Percentiles rank a stretch among this genome's conserved stretches.
Evolutionary conservation across 2,888 invertebrate species (phyloP).

Genomic region (Calliphora vomitoria): DNA sequence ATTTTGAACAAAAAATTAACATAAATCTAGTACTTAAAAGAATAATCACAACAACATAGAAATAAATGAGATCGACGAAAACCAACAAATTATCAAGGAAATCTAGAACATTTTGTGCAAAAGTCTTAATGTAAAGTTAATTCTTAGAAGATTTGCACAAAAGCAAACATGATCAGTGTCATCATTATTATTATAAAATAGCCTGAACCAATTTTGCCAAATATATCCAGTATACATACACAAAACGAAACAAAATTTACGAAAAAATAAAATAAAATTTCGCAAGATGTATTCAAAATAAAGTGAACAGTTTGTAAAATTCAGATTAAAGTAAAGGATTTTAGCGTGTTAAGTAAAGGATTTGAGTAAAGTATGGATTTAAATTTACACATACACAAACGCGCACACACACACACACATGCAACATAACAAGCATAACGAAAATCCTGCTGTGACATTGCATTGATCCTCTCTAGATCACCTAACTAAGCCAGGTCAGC

Average conservation of each 20-base stretch:
- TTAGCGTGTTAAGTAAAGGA: slow-evolving; percentile 58
- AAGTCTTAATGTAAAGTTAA: slow-evolving; percentile 49
- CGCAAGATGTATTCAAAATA: slow-evolving; percentile 34
- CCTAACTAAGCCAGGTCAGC: slow-evolving; percentile 20
- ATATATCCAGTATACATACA: background rate
- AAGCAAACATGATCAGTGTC: slow-evolving; percentile 13
- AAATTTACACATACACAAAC: too few species aligned
- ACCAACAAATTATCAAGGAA: background rate
- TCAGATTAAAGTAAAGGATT: slow-evolving; percentile 63
- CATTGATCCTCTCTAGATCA: slow-evolving; percentile 14
- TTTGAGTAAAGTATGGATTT: slow-evolving; percentile 48
- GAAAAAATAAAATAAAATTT: too few species aligned
- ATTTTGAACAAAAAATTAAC: background rate
- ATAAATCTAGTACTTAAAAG: slow-evolving; percentile 15
- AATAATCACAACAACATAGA: slow-evolving; percentile 31
- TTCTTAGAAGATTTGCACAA: slow-evolving; percentile 52
- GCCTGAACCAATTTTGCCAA: slow-evolving; percentile 16
- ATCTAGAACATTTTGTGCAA: background rate
- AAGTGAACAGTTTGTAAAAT: slow-evolving; percentile 32
- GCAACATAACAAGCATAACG: background rate
- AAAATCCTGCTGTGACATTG: slow-evolving; percentile 44
- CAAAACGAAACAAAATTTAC: background rate
- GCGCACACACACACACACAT: background rate
- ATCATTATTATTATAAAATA: slow-evolving; percentile 8
- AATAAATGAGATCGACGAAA: background rate